Conservation (phyloP, 2,113 vertebrate genomes). For the Clarias magur region DNA sequence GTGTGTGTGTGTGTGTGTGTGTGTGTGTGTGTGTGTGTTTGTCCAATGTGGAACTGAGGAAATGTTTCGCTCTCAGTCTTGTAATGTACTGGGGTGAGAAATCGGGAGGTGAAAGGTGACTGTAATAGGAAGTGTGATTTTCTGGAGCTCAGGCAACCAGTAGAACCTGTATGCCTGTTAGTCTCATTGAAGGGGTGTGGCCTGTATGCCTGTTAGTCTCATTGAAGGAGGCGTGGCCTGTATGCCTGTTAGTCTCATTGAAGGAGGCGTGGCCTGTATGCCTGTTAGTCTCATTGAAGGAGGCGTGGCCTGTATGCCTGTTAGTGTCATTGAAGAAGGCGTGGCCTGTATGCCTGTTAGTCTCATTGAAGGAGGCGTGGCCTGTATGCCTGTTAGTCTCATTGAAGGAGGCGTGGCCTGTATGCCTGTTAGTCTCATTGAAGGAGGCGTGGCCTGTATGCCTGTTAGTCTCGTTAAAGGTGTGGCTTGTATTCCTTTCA, state of each 20-base stretch:
- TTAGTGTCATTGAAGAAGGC: not conserved
- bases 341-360: not conserved
- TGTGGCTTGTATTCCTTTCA: too few species aligned
- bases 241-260: not conserved
- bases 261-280: not conserved
- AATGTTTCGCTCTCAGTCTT: not conserved
- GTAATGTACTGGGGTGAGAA: conserved; percentile 1
- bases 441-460: not conserved
- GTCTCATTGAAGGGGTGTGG: not conserved
- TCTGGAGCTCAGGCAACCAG: conserved; percentile 9
- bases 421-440: not conserved
- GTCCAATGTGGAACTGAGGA: not conserved
- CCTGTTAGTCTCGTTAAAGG: not conserved
- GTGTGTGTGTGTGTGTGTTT: not conserved
- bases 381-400: too few species aligned
- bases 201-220: not conserved
- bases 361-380: not conserved
- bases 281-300: not conserved
- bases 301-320: not conserved
- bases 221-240: not conserved
- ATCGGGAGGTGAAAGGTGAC: not conserved
- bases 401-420: not conserved
- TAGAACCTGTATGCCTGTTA: not conserved
- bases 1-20: not conserved
- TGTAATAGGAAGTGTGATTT: not conserved